phyloP scores from a whole-genome alignment of 2,888 invertebrate genomes.

The Cephus runcator region DNA sequence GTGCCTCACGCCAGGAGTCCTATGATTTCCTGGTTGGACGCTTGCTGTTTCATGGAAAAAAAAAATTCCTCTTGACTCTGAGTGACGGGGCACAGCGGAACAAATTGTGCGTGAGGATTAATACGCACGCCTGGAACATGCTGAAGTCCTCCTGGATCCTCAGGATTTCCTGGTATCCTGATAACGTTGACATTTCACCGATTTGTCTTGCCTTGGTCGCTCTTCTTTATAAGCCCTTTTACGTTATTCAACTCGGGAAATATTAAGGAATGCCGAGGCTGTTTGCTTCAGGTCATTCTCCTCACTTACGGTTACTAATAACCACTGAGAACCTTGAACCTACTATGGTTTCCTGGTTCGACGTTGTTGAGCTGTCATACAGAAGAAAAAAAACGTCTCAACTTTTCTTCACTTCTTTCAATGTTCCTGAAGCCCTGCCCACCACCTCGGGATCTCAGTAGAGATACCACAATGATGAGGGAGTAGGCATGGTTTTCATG shows the following conservation, averaged over 20 bases:
- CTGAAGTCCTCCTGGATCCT: too few relatives aligned
- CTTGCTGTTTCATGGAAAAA: not conserved
- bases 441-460: too few relatives aligned
- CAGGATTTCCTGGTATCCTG: slow-evolving; percentile 40
- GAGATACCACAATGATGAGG: too few relatives aligned
- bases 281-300: too few relatives aligned
- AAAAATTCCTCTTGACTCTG: not conserved
- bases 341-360: slow-evolving; percentile 55
- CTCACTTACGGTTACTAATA: not conserved
- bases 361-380: slow-evolving; percentile 29
- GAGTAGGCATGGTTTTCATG: too few relatives aligned
- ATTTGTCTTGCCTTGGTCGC: slow-evolving; percentile 49
- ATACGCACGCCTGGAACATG: too few relatives aligned
- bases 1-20: not conserved
- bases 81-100: too few relatives aligned
- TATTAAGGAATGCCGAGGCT: too few relatives aligned
- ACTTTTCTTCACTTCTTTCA: too few relatives aligned
- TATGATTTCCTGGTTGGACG: slow-evolving; percentile 5
- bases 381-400: not conserved
- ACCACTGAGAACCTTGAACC: slow-evolving; percentile 20
- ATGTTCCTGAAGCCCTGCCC: too few relatives aligned
- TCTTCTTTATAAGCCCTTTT: not conserved
- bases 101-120: too few relatives aligned
- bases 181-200: slow-evolving; percentile 51
- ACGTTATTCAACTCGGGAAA: too few relatives aligned